Conservation (phyloP, 2,113 vertebrate species). For the Struthidea cinerea region DNA sequence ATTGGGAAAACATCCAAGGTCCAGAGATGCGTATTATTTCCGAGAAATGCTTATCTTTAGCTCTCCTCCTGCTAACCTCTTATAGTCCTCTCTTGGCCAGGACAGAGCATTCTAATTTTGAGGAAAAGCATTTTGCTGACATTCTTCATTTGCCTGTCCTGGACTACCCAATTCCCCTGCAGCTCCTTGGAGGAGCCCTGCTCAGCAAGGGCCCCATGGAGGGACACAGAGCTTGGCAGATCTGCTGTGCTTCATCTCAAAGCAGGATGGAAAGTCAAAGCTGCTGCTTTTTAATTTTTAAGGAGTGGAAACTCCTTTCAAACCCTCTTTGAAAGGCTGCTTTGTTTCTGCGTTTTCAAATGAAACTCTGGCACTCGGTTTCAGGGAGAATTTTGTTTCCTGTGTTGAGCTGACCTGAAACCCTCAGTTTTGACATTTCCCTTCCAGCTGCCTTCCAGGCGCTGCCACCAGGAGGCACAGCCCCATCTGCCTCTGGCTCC, state of each 20-base stretch:
- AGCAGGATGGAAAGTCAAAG: conserved; percentile 11
- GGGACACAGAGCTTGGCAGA: background rate
- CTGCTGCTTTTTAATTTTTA: conserved; percentile 8
- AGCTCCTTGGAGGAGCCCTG: background rate
- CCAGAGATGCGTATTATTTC: background rate
- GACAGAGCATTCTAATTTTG: background rate
- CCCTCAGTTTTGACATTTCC: background rate
- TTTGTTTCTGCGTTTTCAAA: conserved; percentile 32
- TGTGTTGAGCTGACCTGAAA: background rate
- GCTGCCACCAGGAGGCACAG: background rate
- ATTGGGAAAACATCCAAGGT: background rate
- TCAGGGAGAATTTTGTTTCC: conserved; percentile 25
- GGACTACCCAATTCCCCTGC: background rate
- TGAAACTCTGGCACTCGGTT: background rate
- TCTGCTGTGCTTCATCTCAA: background rate
- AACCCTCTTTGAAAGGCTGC: conserved; percentile 25
- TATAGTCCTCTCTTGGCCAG: background rate
- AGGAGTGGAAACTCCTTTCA: conserved; percentile 29
- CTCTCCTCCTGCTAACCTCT: conserved; percentile 1
- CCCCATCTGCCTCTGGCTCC: background rate
- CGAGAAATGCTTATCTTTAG: conserved; percentile 12
- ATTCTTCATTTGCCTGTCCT: background rate
- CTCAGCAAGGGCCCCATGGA: background rate
- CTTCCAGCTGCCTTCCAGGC: background rate
- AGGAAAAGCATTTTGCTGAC: background rate